phyloP scores from a whole-genome alignment of 64 coral and sea anemone species.

The Pocillopora damicornis region DNA sequence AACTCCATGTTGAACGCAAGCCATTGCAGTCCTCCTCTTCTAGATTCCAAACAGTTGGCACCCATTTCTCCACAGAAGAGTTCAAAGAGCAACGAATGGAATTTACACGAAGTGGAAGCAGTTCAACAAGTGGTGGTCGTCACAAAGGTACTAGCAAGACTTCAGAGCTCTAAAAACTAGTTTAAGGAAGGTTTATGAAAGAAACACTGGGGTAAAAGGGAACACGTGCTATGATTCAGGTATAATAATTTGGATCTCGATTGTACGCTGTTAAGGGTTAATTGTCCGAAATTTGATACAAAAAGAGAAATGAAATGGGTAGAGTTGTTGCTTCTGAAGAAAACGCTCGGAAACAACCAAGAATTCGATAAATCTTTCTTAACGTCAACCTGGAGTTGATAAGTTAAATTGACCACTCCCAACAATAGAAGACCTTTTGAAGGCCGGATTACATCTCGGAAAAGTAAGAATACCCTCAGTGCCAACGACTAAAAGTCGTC shows the following conservation, averaged over 20 bases:
- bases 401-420: not conserved
- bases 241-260: not conserved
- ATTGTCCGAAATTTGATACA: no score
- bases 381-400: not conserved
- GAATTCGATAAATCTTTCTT: not conserved
- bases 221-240: not conserved
- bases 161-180: slow-evolving; percentile 6
- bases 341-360: not conserved
- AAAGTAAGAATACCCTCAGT: no score
- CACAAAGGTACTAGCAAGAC: slow-evolving; percentile 6
- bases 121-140: not conserved
- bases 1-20: not conserved
- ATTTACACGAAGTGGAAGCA: not conserved
- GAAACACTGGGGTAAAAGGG: not conserved
- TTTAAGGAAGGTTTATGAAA: not conserved
- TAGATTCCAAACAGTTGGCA: not conserved
- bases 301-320: not conserved
- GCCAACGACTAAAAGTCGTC: no score
- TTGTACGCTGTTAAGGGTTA: not conserved
- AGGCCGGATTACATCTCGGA: no score
- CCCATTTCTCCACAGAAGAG: not conserved
- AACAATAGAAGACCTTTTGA: no score
- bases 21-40: slow-evolving; percentile 21
- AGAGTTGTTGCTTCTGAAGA: not conserved
- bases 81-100: slow-evolving; percentile 24